These are phyloP conservation scores for Plemyria rubiginata DNA, from an alignment of 2,888 invertebrate genomes.

Conservation along the genomic window DNA sequence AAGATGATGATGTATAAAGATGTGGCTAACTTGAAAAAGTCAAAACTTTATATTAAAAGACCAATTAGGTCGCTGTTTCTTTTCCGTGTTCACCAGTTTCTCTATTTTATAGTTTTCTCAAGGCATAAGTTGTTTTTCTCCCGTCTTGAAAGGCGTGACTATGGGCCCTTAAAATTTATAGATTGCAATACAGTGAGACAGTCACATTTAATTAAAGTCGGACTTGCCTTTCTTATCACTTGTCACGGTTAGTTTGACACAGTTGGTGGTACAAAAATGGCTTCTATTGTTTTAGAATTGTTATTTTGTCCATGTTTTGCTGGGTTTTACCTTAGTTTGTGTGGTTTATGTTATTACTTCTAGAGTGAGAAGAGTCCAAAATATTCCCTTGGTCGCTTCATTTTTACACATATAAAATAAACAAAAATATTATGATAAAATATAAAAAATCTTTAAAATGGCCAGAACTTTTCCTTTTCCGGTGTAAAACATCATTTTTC, in stretches of 20 bases:
- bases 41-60: no score
- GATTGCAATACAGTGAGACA: slow-evolving; percentile 21
- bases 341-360: neutral
- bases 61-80: no score
- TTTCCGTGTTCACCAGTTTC: neutral
- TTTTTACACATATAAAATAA: no score
- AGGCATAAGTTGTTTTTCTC: neutral
- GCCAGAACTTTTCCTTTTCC: no score
- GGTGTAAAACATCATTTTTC: no score
- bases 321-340: neutral
- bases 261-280: slow-evolving; percentile 6
- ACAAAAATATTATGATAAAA: no score
- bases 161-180: slow-evolving; percentile 19
- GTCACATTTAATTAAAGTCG: slow-evolving; percentile 31
- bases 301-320: neutral
- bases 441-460: no score
- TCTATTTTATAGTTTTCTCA: neutral
- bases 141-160: slow-evolving; percentile 4
- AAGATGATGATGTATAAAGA: no score
- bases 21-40: no score
- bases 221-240: slow-evolving; percentile 20
- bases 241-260: slow-evolving; percentile 28
- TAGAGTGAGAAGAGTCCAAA: no score
- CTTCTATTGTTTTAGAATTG: slow-evolving; percentile 21
- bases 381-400: no score